Evolutionary conservation across 2,888 invertebrate species (phyloP), one percentile per base, ranked within the genome.

Genomic region (Branchipolynoe longqiensis): DNA sequence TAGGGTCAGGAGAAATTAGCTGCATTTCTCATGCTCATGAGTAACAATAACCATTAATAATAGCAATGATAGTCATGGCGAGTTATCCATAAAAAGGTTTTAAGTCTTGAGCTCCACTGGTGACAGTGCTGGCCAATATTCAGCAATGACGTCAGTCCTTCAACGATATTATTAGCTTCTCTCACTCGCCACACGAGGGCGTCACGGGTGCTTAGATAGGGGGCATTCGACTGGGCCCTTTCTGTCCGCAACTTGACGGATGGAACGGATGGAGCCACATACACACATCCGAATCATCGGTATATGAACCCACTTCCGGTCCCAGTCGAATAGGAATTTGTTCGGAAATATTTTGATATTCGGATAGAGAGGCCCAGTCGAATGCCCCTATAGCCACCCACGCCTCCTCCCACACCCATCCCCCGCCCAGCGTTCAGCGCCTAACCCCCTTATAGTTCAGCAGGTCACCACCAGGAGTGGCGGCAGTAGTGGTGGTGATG

Each of bases 401-500:
- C n/a, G n/a, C n/a, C n/a, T n/a, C n/a, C n/a, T n/a, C n/a, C n/a
- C n/a, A n/a, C n/a, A n/a, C n/a, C n/a, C 48, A 8, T 18, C 48
- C 48, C 18, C 8, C 48, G 18, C 48, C 48, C 48, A 12, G 48
- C 18, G 8, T 48, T 18, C 48, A 48, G 8, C 48, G 36, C 4
- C 1, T 22, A 14, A 36, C 2, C 22, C 33, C 38, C 36, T 22
- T 2, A 38, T 48, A 31, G 3, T 62, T 31, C 14, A 18, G 8
- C 22, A 18, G 38, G 69, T 69, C 18, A 78, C 78, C 78, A 78
- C 78, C 78, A 78, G 48, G 78, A 48, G 78, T 41, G 78, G 78
- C 54, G 78, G 31, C 78, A 48, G 78, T 78, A 78, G 40, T 73
- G 73, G 78, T 78, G 78, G 78, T 78, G 62, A 25, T 28, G 62